A percentile compares a stretch with the other conserved stretches of the same genome.
phyloP scores from a whole-genome alignment of 1,140 invertebrate species.

The Papilio polytes region DNA sequence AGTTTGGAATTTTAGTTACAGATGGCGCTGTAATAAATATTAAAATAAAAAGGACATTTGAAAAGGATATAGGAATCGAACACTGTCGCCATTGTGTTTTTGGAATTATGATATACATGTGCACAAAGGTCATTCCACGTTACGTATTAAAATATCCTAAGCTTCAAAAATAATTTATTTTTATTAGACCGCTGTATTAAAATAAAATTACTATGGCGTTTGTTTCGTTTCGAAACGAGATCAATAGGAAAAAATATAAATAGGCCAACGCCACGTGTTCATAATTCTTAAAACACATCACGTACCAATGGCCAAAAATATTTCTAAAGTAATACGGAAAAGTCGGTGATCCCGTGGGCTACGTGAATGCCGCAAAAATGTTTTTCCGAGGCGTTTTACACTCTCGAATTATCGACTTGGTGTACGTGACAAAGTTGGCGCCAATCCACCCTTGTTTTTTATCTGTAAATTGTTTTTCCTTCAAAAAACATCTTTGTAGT shows the following conservation, averaged over 20 bases:
- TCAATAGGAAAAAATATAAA: not conserved
- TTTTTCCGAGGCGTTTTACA: constrained; percentile 23
- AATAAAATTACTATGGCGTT: not conserved
- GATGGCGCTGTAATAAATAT: not conserved
- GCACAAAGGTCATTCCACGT: too few species aligned
- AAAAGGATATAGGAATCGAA: not conserved
- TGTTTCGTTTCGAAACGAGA: not conserved
- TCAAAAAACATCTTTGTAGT: not conserved
- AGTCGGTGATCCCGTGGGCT: not conserved
- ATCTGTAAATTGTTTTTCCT: not conserved
- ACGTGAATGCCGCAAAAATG: not conserved
- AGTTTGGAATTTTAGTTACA: not conserved
- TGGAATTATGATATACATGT: not conserved
- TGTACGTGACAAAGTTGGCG: constrained; percentile 15
- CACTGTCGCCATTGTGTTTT: not conserved
- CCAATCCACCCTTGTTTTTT: constrained; percentile 12
- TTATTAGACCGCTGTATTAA: too few species aligned
- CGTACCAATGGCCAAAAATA: constrained; percentile 13
- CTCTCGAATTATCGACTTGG: constrained; percentile 6
- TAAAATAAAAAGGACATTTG: not conserved
- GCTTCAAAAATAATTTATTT: too few species aligned
- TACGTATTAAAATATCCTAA: not conserved
- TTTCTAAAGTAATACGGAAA: not conserved
- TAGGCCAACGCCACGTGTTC: not conserved
- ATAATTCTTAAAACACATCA: constrained; percentile 9